Evolutionary conservation across 1,140 invertebrate species (phyloP).

Genomic region (Drosophila jambulina): DNA sequence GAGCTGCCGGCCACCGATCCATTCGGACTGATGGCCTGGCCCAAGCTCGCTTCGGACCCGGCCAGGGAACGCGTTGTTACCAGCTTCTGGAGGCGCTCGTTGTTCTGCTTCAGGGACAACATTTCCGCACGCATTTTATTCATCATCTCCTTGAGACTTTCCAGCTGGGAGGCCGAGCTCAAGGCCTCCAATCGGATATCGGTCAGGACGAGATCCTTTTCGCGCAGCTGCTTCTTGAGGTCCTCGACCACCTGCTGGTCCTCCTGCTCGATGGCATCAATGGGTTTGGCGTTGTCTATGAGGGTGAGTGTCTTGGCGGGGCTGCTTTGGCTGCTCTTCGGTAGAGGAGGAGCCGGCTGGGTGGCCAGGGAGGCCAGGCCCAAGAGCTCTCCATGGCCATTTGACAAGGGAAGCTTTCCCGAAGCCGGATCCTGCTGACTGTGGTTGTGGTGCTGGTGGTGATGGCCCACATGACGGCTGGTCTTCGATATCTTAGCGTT

Average conservation of each 20-base stretch:
- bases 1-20: conserved; percentile 80
- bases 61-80: conserved; percentile 93
- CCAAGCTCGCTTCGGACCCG: conserved; percentile 92
- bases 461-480: conserved; percentile 86
- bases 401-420: conserved; percentile 21
- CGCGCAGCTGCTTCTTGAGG: conserved; percentile 95
- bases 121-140: conserved; percentile 99
- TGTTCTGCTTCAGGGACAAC: conserved; percentile 98
- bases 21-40: conserved; percentile 87
- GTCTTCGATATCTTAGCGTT: conserved; percentile 90
- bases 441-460: conserved; percentile 57
- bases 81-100: conserved; percentile 95
- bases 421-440: conserved; percentile 47
- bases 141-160: conserved; percentile 97
- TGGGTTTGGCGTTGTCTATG: conserved; percentile 84
- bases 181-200: conserved; percentile 98
- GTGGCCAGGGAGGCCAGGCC: conserved; percentile 76
- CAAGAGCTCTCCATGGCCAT: conserved; percentile 60
- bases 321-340: conserved; percentile 74
- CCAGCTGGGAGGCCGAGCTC: conserved; percentile 97
- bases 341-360: conserved; percentile 67
- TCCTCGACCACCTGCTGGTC: conserved; percentile 90
- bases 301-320: conserved; percentile 84
- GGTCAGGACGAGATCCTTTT: conserved; percentile 98
- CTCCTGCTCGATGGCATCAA: conserved; percentile 82